Conservation (phyloP, 2,113 vertebrate genomes). For the Marmota flaviventris region DNA sequence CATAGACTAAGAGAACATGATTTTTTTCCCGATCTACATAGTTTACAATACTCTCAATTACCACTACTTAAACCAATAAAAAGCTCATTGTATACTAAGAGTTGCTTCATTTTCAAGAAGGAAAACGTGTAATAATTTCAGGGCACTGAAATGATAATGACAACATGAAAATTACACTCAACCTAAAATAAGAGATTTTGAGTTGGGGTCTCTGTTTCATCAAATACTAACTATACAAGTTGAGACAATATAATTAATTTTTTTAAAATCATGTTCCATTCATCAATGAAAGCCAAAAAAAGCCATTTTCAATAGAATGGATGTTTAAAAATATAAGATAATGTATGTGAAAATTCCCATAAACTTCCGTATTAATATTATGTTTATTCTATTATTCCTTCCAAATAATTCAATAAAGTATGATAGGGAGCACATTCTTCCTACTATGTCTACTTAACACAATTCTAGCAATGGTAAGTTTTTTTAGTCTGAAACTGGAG, state of each 20-base stretch:
- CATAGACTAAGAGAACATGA: not conserved
- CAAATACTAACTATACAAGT: not conserved
- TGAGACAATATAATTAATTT: not conserved
- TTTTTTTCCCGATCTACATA: not conserved
- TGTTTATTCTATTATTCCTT: not conserved
- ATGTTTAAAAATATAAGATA: not conserved
- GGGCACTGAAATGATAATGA: not conserved
- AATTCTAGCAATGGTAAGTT: not conserved
- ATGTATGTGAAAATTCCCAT: not conserved
- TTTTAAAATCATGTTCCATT: not conserved
- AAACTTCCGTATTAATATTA: not conserved
- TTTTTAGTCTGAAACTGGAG: not conserved
- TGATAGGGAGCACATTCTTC: not conserved
- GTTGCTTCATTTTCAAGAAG: not conserved
- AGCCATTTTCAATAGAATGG: not conserved
- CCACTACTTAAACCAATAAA: not conserved
- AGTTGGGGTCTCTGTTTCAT: conserved; percentile 23
- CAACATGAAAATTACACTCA: not conserved
- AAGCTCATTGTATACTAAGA: not conserved
- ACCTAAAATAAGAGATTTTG: not conserved
- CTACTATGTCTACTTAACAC: not conserved
- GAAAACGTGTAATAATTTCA: not conserved
- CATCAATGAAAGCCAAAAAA: not conserved
- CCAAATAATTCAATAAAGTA: not conserved
- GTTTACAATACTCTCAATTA: not conserved